Base-by-base conservation (phyloP, 2,888 invertebrate genomes). In the Drosophila pegasa region DNA sequence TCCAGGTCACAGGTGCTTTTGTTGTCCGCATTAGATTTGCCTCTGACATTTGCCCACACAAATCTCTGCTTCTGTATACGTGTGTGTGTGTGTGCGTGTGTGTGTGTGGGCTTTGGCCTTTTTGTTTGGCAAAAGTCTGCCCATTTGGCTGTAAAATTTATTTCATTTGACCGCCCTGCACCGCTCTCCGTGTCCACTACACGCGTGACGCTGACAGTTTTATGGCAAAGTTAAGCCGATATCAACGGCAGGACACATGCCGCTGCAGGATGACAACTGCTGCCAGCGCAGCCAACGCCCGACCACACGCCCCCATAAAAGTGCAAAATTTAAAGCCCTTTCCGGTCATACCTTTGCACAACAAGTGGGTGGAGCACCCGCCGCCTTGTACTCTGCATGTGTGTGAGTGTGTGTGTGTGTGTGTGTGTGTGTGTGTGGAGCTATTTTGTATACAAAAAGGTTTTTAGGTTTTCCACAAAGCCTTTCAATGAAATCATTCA, bases 121-220 rank as follows among this genome's bases (percentile, higher is more conserved):
- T 85, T 87, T 77, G 71, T 70, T 79, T 41, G 62, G 58, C 67
- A 45, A 57, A 75, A 64, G 80, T 78, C 84, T 69, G 70, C 75
- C 87, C 85, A 81, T 81, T 86, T 88, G 87, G 79, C 85, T 88
- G 87, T 88, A 80, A 86, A 86, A 88, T 88, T 88, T 86, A 86
- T 85, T 78, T 88, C 85, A 87, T 85, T 88, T 85, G 77, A 61
- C 72, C 66, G 71, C 48, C 67, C 61, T 14, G 37, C 52, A n/a
- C 38, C 27, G 40, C 25, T 43, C 57, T 25, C 60, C 54, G 54
- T 52, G 67, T 63, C 71, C 80, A 83, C 79, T 73, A 81, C 75
- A 83, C 83, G 87, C 81, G 79, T 88, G 85, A 87, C 78, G 85
- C 78, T 85, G 85, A 85, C 85, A 85, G 85, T 85, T 85, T 85